A percentile compares a stretch with the other conserved stretches of the same genome.
These are phyloP conservation scores for Entomobrya proxima DNA, from an alignment of 2,888 invertebrate genomes.

Conservation along the genomic window DNA sequence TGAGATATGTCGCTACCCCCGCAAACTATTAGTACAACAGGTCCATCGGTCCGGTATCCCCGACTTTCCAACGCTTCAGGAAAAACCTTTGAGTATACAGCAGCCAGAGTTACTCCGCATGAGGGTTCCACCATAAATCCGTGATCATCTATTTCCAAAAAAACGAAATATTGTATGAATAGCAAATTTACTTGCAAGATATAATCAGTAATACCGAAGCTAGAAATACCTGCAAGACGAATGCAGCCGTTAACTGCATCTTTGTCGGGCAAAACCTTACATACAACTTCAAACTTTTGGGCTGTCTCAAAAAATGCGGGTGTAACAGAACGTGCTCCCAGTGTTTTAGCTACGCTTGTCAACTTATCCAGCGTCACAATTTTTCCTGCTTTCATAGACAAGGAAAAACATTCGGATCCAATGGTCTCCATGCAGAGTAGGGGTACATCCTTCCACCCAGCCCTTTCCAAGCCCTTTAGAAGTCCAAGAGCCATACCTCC, in stretches of 20 bases:
- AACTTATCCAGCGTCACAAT: constrained; percentile 77
- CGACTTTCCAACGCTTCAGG: constrained; percentile 76
- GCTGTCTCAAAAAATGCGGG: constrained; percentile 76
- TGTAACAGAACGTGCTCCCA: constrained; percentile 78
- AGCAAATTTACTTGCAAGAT: neutral
- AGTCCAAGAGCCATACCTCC: constrained; percentile 79
- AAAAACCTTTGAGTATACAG: constrained; percentile 78
- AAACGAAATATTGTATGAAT: constrained; percentile 1
- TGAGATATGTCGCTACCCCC: constrained; percentile 81
- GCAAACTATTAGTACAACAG: constrained; percentile 78
- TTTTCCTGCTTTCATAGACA: constrained; percentile 77
- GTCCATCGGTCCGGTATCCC: constrained; percentile 74
- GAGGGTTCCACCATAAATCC: constrained; percentile 79
- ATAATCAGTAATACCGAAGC: too few species aligned
- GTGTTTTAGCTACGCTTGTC: constrained; percentile 78
- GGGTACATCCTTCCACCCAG: constrained; percentile 77
- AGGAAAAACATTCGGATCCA: constrained; percentile 78
- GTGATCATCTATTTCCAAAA: constrained; percentile 78
- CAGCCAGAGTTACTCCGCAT: constrained; percentile 79
- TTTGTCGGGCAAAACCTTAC: constrained; percentile 78
- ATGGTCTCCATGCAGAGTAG: constrained; percentile 79
- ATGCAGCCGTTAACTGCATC: constrained; percentile 78
- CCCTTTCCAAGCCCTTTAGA: constrained; percentile 76
- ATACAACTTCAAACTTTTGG: constrained; percentile 76
- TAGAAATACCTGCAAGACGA: constrained; percentile 77